Conservation (phyloP, 2,113 vertebrate genomes). For the Ibidorhyncha struthersii region DNA sequence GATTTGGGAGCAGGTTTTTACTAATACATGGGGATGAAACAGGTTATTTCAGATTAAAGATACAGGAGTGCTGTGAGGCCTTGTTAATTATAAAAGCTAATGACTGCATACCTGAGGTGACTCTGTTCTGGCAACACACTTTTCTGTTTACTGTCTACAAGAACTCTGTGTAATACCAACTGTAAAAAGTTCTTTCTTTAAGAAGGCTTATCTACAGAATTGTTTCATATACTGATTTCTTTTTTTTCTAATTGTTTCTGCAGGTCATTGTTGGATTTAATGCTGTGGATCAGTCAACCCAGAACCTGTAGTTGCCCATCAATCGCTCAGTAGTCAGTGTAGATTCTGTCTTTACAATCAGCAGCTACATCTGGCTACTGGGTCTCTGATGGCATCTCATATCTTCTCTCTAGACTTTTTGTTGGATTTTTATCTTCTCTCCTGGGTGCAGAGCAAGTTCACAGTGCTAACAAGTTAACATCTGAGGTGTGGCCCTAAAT, state of each 20-base stretch:
- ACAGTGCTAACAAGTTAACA: background rate
- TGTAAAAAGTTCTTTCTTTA: background rate
- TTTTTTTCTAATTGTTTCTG: constrained; percentile 59
- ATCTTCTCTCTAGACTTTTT: constrained; percentile 68
- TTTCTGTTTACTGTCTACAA: background rate
- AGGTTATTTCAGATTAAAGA: background rate
- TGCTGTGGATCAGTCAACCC: background rate
- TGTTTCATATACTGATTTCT: constrained; percentile 3
- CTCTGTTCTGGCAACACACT: background rate
- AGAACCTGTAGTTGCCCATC: constrained; percentile 71
- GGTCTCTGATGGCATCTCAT: constrained; percentile 91
- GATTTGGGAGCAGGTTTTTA: background rate
- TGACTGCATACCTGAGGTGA: background rate
- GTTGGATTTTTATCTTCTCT: constrained; percentile 71
- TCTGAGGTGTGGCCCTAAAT: background rate
- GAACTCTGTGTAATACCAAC: background rate
- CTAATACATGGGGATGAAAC: background rate
- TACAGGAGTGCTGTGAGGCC: background rate
- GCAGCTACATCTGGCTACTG: constrained; percentile 99
- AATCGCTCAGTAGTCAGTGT: constrained; percentile 99
- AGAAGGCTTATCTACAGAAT: background rate
- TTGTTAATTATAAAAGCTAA: background rate
- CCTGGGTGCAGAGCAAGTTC: constrained; percentile 39
- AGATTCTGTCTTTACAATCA: constrained; percentile 97
- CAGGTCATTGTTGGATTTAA: constrained; percentile 52